Base-by-base conservation (phyloP, 2,797 vertebrate genomes). In the Tangara arthus region DNA sequence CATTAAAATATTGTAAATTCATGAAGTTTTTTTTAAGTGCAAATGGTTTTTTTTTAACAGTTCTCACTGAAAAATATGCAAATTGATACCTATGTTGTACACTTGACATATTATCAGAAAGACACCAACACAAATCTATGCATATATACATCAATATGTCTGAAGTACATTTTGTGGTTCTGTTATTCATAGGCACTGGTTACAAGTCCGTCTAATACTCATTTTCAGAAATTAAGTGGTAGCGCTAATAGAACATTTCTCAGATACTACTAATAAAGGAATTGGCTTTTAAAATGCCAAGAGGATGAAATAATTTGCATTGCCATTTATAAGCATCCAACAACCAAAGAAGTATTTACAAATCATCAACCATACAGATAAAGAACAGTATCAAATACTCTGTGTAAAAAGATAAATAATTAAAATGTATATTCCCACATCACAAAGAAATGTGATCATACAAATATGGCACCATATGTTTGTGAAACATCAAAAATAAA, bases 401-500 rank as follows among this genome's bases (percentile, higher is more conserved):
- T 94, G 77, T 90, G 91, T 93, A 96, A 95, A 95, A 95, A 95
- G 95, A 97, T 96, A 96, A 95, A 96, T 96, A 96, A 94, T 90
- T 92, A 93, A 96, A 96, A 87, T 87, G 89, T 84, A 94, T 95
- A 95, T 95, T 91, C 82, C 91, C 94, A 97, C 94, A 82, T 90
- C 90, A 95, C 92, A 90, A 96, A 96, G 91, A 95, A 94, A 95
- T 95, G 94, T 94, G 82, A 95, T 94, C 82, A 93, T 94, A 96
- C 91, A 95, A 96, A 96, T 95, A 95, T 95, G 95, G 94, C 96
- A 96, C 94, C 83, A 79, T 91, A 87, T 93, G 94, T 91, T 56
- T 57, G 92, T 80, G 92, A 96, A 95, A 95, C 86, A 91, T 90
- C 92, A 94, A 96, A 95, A 93, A 93, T 95, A 95, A 96, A 89